phyloP scores from a whole-genome alignment of 2,888 invertebrate genomes.

The Notodonta dromedarius region DNA sequence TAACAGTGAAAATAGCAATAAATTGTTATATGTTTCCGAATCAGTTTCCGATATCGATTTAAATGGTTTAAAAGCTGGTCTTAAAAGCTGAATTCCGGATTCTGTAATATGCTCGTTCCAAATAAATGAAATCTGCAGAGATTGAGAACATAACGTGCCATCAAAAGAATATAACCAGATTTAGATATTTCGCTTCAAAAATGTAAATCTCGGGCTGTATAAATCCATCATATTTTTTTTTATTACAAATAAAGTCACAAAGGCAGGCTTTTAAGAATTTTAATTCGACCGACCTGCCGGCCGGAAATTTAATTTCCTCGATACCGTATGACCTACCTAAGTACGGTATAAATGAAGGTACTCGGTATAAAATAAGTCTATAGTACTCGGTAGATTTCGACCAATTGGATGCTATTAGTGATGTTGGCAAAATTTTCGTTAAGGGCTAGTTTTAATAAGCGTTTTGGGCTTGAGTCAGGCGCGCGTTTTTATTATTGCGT shows the following conservation, averaged over 20 bases:
- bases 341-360: background rate
- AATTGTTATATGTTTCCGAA: too few relatives aligned
- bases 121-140: background rate
- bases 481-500: too few relatives aligned
- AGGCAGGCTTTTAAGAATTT: slow-evolving; percentile 28
- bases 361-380: too few relatives aligned
- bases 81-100: too few relatives aligned
- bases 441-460: too few relatives aligned
- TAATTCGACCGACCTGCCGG: slow-evolving; percentile 27
- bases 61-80: too few relatives aligned
- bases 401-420: slow-evolving; percentile 13
- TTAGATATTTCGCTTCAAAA: background rate
- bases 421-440: slow-evolving; percentile 10
- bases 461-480: too few relatives aligned
- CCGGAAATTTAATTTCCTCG: slow-evolving; percentile 45
- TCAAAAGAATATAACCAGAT: background rate
- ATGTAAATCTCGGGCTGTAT: background rate
- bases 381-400: slow-evolving; percentile 10
- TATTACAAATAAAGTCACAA: slow-evolving; percentile 21
- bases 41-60: too few relatives aligned
- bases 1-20: too few relatives aligned
- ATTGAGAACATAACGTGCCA: background rate
- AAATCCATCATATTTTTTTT: slow-evolving; percentile 33
- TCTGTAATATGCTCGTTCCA: too few relatives aligned
- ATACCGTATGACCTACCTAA: slow-evolving; percentile 20